Evolutionary conservation across 2,113 vertebrate genomes (phyloP).

Genomic region (Chionis minor): DNA sequence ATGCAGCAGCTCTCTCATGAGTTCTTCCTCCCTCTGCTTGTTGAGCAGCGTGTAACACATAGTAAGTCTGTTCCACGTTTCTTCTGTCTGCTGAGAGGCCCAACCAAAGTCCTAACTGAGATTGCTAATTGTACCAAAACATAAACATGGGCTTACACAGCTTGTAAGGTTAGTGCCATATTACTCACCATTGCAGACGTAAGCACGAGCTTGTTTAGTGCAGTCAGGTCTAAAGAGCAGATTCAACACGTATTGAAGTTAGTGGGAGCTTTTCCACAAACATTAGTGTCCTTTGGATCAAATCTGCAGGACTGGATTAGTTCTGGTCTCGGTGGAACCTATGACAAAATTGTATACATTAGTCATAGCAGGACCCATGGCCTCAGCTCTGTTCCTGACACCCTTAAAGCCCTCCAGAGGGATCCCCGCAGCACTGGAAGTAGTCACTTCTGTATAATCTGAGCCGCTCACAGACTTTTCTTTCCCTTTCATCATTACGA

Average conservation of each 20-base stretch:
- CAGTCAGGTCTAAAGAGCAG: conserved; percentile 3
- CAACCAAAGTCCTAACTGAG: background rate
- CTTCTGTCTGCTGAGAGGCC: conserved; percentile 15
- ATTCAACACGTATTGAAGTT: background rate
- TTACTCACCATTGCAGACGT: conserved; percentile 44
- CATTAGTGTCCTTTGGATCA: background rate
- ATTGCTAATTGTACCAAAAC: conserved; percentile 27
- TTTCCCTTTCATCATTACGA: background rate
- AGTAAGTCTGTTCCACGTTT: background rate
- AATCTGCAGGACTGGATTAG: background rate
- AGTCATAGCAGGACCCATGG: background rate
- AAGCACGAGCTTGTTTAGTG: background rate
- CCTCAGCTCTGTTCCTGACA: background rate
- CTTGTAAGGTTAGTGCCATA: background rate
- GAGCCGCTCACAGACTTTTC: background rate
- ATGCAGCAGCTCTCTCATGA: background rate
- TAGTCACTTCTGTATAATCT: background rate
- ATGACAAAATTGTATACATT: background rate
- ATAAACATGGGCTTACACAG: background rate
- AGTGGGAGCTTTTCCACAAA: background rate
- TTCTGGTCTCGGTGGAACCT: background rate
- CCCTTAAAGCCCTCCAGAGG: background rate
- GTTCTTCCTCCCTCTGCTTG: background rate
- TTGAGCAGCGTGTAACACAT: background rate
- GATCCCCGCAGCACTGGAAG: background rate